Conservation (phyloP, 2,888 invertebrate genomes). For the Calliopum simillimum region DNA sequence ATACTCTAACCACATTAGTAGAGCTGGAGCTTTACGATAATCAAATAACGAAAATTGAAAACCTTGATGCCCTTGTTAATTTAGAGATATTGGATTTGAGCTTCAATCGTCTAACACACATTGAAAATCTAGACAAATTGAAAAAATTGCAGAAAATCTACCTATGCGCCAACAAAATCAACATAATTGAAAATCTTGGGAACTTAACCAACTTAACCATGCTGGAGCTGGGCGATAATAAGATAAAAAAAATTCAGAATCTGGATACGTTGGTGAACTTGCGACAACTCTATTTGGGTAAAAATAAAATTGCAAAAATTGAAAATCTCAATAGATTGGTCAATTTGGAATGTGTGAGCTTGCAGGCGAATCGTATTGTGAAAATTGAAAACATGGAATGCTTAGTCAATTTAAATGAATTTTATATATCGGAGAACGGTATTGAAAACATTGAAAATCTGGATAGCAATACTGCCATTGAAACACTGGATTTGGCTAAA, state of each 20-base stretch:
- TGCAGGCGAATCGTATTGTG: constrained; percentile 90
- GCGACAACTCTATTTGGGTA: constrained; percentile 87
- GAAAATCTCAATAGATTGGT: constrained; percentile 81
- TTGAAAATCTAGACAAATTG: constrained; percentile 83
- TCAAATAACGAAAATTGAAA: constrained; percentile 92
- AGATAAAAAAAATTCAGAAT: constrained; percentile 89
- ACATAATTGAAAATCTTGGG: constrained; percentile 87
- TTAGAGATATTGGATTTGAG: constrained; percentile 92
- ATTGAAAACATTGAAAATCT: constrained; percentile 83
- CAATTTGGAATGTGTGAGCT: constrained; percentile 82
- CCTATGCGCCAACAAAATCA: constrained; percentile 90
- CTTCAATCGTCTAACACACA: constrained; percentile 91
- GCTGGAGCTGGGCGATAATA: constrained; percentile 96
- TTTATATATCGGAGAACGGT: constrained; percentile 96
- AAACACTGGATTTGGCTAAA: constrained; percentile 90
- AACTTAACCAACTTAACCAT: constrained; percentile 82
- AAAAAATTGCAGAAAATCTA: constrained; percentile 84
- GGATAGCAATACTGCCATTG: constrained; percentile 75
- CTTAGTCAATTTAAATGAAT: constrained; percentile 81
- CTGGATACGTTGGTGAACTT: constrained; percentile 80
- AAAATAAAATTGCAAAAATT: constrained; percentile 93
- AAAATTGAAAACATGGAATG: constrained; percentile 88
- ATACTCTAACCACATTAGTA: constrained; percentile 78
- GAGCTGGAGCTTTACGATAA: constrained; percentile 98
- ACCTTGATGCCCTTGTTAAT: constrained; percentile 87